These are phyloP conservation scores for Coptodon bakossiorum DNA, from an alignment of 2,113 vertebrate genomes.

Conservation along the genomic window DNA sequence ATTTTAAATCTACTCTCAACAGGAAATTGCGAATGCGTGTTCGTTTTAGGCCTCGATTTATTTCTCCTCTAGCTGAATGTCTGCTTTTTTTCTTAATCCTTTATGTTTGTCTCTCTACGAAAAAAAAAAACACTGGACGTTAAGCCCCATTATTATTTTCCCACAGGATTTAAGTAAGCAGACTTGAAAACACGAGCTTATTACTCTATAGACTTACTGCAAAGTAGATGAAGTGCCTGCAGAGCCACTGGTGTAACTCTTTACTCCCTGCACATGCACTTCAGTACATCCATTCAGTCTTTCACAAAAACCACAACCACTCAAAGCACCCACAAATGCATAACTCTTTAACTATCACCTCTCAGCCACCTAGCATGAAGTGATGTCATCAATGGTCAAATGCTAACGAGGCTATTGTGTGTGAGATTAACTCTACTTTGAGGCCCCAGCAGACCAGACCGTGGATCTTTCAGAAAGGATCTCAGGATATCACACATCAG, in stretches of 20 bases:
- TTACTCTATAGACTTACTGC: slow-evolving; percentile 9
- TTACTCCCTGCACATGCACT: background rate
- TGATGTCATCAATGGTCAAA: slow-evolving; percentile 23
- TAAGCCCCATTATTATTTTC: slow-evolving; percentile 5
- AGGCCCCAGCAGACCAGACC: background rate
- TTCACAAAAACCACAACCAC: background rate
- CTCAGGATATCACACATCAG: slow-evolving; percentile 37
- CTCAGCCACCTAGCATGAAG: background rate
- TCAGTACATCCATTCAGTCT: background rate
- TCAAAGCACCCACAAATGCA: background rate
- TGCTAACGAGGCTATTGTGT: slow-evolving; percentile 32
- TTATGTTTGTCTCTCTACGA: background rate
- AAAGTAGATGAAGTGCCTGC: slow-evolving; percentile 15
- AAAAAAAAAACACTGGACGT: rapidly evolving
- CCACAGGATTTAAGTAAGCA: slow-evolving; percentile 12
- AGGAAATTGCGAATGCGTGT: background rate
- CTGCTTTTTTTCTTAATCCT: slow-evolving; percentile 12
- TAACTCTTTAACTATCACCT: slow-evolving; percentile 1
- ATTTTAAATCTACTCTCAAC: background rate
- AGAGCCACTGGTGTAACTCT: background rate
- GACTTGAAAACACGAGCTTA: slow-evolving; percentile 14
- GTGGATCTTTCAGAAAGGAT: slow-evolving; percentile 6
- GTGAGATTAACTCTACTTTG: slow-evolving; percentile 15
- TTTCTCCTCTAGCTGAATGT: background rate
- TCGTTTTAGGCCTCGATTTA: background rate